phyloP scores from a whole-genome alignment of 2,113 vertebrate genomes.

The Athene cunicularia region DNA sequence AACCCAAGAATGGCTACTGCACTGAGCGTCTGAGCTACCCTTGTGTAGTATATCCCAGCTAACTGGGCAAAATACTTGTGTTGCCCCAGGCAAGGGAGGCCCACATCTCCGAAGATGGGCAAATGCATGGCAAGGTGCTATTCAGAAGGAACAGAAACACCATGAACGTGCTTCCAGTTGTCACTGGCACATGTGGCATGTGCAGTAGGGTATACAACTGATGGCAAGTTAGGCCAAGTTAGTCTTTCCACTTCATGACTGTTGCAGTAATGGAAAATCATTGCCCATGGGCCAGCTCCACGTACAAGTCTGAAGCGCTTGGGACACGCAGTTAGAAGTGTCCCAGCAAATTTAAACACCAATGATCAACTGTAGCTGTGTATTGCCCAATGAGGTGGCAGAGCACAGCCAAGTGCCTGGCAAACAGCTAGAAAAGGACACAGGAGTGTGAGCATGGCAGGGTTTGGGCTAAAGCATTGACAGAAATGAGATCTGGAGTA shows the following conservation, averaged over 20 bases:
- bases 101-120: not conserved
- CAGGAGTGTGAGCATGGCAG: not conserved
- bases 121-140: not conserved
- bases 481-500: not conserved
- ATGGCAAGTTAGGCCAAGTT: not conserved
- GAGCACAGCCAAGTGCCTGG: not conserved
- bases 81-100: not conserved
- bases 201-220: not conserved
- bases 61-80: not conserved
- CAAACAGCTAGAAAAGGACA: not conserved
- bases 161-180: not conserved
- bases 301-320: not conserved
- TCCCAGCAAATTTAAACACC: not conserved
- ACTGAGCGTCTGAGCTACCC: not conserved
- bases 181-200: rapidly evolving
- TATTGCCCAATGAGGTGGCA: not conserved
- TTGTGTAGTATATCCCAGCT: not conserved
- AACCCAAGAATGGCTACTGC: not conserved
- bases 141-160: not conserved
- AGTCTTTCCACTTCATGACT: not conserved
- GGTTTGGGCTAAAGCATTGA: not conserved
- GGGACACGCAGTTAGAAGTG: not conserved
- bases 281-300: not conserved
- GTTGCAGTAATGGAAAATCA: not conserved
- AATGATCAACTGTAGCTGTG: not conserved